phyloP scores from a whole-genome alignment of 2,797 vertebrate species.

The Pseudomugil tenellus region DNA sequence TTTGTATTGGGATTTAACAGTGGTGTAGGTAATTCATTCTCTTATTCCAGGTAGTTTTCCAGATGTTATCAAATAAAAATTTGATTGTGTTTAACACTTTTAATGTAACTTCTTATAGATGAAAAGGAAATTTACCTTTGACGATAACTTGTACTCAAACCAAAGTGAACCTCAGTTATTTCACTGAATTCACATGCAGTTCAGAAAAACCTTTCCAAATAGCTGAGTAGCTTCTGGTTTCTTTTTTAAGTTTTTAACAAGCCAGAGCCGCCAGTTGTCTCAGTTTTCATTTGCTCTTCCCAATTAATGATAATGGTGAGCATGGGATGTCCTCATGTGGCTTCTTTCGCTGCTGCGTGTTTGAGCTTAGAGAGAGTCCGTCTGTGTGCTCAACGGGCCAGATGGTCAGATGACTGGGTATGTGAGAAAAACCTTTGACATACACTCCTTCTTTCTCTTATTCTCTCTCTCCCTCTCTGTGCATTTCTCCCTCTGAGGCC shows the following conservation, averaged over 20 bases:
- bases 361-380: constrained; percentile 73
- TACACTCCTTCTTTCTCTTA: background rate
- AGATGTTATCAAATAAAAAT: too few relatives aligned
- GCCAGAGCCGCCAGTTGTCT: constrained; percentile 42
- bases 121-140: too few relatives aligned
- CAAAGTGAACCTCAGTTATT: too few relatives aligned
- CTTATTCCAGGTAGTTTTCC: too few relatives aligned
- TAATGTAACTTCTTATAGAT: too few relatives aligned
- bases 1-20: too few relatives aligned
- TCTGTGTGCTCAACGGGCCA: constrained; percentile 75
- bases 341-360: constrained; percentile 64
- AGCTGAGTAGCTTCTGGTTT: constrained; percentile 7
- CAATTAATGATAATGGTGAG: constrained; percentile 53
- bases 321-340: constrained; percentile 69
- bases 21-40: too few relatives aligned
- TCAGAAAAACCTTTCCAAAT: background rate
- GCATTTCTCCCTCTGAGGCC: constrained; percentile 8
- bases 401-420: constrained; percentile 70
- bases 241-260: constrained; percentile 34
- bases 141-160: background rate
- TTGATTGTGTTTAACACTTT: too few relatives aligned
- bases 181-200: background rate
- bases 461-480: background rate
- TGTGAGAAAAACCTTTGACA: constrained; percentile 61
- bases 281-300: constrained; percentile 60